Percentiles rank a stretch among this genome's conserved stretches.
phyloP scores from a whole-genome alignment of 2,797 vertebrate species.

The Chanos chanos region DNA sequence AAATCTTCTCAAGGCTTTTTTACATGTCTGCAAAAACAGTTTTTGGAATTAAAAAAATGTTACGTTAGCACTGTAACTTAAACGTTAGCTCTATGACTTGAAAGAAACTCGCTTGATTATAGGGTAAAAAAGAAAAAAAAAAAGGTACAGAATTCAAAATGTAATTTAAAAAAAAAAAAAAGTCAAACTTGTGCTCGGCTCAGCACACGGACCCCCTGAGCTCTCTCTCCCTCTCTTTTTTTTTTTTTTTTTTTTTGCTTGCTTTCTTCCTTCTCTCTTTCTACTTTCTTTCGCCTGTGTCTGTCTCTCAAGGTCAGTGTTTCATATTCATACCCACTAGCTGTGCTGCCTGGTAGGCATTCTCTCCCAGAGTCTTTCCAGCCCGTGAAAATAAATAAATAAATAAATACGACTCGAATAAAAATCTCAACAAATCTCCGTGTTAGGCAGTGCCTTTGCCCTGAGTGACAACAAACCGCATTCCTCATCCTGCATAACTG shows the following conservation, averaged over 20 bases:
- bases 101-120: no score
- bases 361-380: conserved; percentile 7
- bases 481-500: conserved; percentile 1
- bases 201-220: neutral
- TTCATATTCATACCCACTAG: conserved; percentile 19
- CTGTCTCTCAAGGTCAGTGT: conserved; percentile 22
- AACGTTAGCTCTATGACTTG: no score
- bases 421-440: conserved; percentile 32
- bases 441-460: neutral
- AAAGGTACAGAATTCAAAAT: no score
- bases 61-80: no score
- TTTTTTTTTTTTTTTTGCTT: neutral
- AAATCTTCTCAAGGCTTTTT: no score
- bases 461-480: conserved; percentile 22
- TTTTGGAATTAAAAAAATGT: no score
- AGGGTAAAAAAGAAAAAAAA: no score
- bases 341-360: neutral
- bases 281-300: neutral
- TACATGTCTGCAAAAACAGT: no score
- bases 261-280: neutral
- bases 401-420: conserved; percentile 33
- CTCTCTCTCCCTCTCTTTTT: neutral
- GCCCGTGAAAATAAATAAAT: conserved; percentile 11
- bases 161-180: no score
- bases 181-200: no score